These are phyloP conservation scores for Leucoma salicis DNA, from an alignment of 2,888 invertebrate genomes.

Conservation along the genomic window DNA sequence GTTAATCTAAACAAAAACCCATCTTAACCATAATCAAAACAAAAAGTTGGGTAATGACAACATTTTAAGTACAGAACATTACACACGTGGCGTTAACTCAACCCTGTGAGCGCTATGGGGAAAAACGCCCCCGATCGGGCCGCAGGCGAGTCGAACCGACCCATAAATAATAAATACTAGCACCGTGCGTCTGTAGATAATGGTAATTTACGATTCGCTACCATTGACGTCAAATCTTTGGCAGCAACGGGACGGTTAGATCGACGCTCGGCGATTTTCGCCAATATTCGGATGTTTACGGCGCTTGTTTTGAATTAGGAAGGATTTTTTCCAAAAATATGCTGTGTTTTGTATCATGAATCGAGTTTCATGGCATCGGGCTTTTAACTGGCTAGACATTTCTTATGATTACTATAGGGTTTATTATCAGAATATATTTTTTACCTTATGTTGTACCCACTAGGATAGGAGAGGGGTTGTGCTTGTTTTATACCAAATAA, in stretches of 20 bases:
- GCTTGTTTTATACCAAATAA: too few species aligned
- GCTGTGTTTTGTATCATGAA: too few species aligned
- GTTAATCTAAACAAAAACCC: slow-evolving; percentile 8
- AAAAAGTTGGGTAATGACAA: slow-evolving; percentile 37
- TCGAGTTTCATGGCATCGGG: too few species aligned
- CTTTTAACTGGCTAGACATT: too few species aligned
- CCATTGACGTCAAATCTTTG: slow-evolving; percentile 75
- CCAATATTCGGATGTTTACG: slow-evolving; percentile 23
- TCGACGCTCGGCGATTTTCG: slow-evolving; percentile 55
- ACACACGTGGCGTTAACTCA: slow-evolving; percentile 52
- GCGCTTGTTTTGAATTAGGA: slow-evolving; percentile 23
- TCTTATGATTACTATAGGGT: too few species aligned
- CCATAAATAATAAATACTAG: slow-evolving; percentile 82
- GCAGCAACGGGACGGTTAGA: slow-evolving; percentile 59
- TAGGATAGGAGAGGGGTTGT: too few species aligned
- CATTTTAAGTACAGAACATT: slow-evolving; percentile 48
- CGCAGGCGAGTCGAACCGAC: slow-evolving; percentile 71
- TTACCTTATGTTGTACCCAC: too few species aligned
- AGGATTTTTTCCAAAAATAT: slow-evolving; percentile 1
- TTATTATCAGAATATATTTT: too few species aligned
- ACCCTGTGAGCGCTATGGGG: slow-evolving; percentile 53
- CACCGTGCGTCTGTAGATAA: slow-evolving; percentile 79
- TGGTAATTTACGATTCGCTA: slow-evolving; percentile 78
- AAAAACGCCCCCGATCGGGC: slow-evolving; percentile 65
- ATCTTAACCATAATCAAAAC: slow-evolving; percentile 25